Conservation (phyloP, 2,888 invertebrate species). For the Agrilus cyanescens region DNA sequence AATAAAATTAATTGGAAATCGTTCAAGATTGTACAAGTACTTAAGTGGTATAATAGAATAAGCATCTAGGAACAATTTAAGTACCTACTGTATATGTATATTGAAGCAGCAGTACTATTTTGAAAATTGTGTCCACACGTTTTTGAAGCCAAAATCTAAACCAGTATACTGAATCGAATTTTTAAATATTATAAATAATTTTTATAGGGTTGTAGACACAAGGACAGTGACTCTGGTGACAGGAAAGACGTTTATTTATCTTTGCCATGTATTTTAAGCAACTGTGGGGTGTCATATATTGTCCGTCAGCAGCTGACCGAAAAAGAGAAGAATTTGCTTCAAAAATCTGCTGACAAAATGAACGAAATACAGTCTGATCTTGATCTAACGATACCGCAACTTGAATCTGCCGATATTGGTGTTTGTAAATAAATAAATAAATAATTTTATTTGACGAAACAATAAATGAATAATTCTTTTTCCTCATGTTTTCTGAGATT, state of each 20-base stretch:
- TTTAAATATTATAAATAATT: neutral
- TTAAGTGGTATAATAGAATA: too few species aligned
- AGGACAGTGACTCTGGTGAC: constrained; percentile 27
- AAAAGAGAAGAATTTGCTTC: constrained; percentile 31
- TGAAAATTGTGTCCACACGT: too few species aligned
- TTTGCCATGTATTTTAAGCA: constrained; percentile 41
- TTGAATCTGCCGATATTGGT: neutral
- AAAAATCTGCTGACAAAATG: constrained; percentile 37
- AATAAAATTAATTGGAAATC: too few species aligned
- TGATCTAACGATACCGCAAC: constrained; percentile 1
- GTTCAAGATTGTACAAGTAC: too few species aligned
- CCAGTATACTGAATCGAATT: too few species aligned
- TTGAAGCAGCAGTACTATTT: too few species aligned
- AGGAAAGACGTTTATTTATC: constrained; percentile 47
- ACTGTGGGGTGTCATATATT: constrained; percentile 36
- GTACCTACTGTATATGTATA: too few species aligned
- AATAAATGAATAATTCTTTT: constrained; percentile 9
- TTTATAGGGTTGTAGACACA: constrained; percentile 34
- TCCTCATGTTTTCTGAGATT: neutral
- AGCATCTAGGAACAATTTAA: too few species aligned
- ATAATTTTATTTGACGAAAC: neutral
- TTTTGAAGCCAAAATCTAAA: too few species aligned
- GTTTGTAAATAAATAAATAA: neutral
- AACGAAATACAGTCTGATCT: constrained; percentile 34
- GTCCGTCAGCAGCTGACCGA: constrained; percentile 38